These are phyloP conservation scores for Apodemia mormo DNA, from an alignment of 2,888 invertebrate species.

Conservation along the genomic window DNA sequence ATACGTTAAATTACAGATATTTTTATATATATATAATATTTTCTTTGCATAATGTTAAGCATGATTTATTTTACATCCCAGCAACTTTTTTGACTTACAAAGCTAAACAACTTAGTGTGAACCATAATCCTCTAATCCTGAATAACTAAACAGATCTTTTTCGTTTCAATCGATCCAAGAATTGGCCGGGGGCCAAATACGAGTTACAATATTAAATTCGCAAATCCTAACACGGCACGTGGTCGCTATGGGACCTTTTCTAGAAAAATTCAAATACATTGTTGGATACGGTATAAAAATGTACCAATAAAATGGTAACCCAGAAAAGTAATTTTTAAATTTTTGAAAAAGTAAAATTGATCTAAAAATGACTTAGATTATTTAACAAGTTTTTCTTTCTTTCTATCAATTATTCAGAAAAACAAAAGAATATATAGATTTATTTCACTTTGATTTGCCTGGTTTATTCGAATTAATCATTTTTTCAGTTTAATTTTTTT, in stretches of 20 bases:
- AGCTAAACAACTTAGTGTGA: conserved; percentile 13
- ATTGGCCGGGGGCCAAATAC: conserved; percentile 35
- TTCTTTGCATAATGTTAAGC: neutral
- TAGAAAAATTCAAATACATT: neutral
- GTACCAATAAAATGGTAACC: neutral
- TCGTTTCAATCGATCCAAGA: conserved; percentile 35
- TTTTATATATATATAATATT: neutral
- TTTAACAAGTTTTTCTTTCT: no score
- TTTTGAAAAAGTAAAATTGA: no score
- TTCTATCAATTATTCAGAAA: no score
- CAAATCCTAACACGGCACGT: conserved; percentile 29
- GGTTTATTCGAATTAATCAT: no score
- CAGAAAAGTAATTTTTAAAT: no score
- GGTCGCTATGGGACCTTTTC: conserved; percentile 1
- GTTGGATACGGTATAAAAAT: neutral
- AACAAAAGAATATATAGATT: no score
- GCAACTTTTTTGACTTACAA: conserved; percentile 12
- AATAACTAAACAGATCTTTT: conserved; percentile 20
- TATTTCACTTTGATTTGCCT: no score
- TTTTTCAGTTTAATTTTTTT: no score
- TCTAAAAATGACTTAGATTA: no score
- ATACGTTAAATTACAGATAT: neutral
- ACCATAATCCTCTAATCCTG: conserved; percentile 13
- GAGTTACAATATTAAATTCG: conserved; percentile 39
- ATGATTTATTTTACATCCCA: neutral